Base-by-base conservation (phyloP, 2,888 invertebrate genomes). In the Tetrapedia diversipes region DNA sequence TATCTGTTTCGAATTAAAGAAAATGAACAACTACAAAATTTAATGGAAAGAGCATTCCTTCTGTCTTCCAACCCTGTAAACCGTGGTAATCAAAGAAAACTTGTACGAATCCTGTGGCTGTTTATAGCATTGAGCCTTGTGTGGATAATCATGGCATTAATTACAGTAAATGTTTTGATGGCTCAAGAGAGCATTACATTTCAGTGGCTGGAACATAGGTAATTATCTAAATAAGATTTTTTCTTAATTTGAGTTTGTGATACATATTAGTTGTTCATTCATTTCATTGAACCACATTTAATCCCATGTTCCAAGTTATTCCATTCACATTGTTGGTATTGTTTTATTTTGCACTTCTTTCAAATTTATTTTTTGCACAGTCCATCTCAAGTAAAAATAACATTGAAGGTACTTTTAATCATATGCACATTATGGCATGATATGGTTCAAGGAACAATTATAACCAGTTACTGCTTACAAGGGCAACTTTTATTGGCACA, bases 381-480 rank as follows among this genome's bases (percentile, higher is more conserved):
- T 86, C 93, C 94, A 0, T 87, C 90, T 54, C 91, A 93, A 87
- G 86, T 93, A 54, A 92, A 93, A 82, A 86, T 93, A 74, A 79
- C 91, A 1, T 87, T 95, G 53, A 94, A 95, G 92, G 92, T 95
- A 41, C 87, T 95, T 8, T 91, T 96, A 70, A 93, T 96, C 34
- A 89, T 94, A 47, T 95, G 95, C 80, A 95, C 96, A 11, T 90
- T 96, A 74, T 95, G 95, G 91, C 96, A 97, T 88, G 96, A 97
- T 89, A 94, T 96, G 91, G 95, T 97, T 66, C 96, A 97, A 91
- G 95, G 96, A n/a, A 95, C 96, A 4, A 94, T 97, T 64, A 94
- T 97, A 80, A 95, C 96, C 37, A 96, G 96, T 90, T 97, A 97
- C 90, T 96, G 96, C 86, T 93, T 97, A 27, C 96, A 97, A 92